Base-by-base conservation (phyloP, 2,888 invertebrate species). In the Cerastis leucographa region DNA sequence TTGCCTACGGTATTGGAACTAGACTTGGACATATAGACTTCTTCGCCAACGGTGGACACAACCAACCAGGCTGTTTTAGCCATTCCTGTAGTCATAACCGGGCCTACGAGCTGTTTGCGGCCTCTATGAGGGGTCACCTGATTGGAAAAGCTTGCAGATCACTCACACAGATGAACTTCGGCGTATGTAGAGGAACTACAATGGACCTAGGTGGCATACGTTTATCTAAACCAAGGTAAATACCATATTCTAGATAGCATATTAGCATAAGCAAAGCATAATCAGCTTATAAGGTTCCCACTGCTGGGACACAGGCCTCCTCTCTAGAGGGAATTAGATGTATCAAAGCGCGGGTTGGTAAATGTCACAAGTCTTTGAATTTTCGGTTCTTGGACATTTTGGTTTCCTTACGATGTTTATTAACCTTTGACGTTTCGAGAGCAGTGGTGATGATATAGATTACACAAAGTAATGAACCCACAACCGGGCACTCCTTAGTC, bases 21-120 rank as follows among this genome's bases (percentile, higher is more conserved):
- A 97, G 97, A 0, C 97, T 98, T 64, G 99, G 98, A 0, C 98
- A 99, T 91, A 97, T 98, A 0, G 99, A 99, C 94, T 99, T 98
- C 94, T 99, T 97, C 93, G 98, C 98, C 0, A 99, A 99, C 89
- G 99, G 98, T 0, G 99, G 99, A 0, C 97, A 97, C 70, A 97
- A 97, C 88, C 99, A 96, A 82, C 96, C 96, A 0, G 96, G 96
- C 0, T 96, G 96, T 74, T 22, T 88, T 0, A 89, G 85, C 5
- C 89, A 91, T 66, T 17, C 81, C 0, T 95, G 95, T 81, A 89
- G 88, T 76, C 95, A 95, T 78, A 88, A 92, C 62, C 90, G 95
- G 11, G 92, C 94, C 0, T 94, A 90, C 85, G 91, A 94, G 64
- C 71, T 94, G 1, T 92, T 90, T 66, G 90, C 91, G 17, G 94